Base-by-base conservation (phyloP, 2,113 vertebrate genomes). In the Corynorhinus townsendii region DNA sequence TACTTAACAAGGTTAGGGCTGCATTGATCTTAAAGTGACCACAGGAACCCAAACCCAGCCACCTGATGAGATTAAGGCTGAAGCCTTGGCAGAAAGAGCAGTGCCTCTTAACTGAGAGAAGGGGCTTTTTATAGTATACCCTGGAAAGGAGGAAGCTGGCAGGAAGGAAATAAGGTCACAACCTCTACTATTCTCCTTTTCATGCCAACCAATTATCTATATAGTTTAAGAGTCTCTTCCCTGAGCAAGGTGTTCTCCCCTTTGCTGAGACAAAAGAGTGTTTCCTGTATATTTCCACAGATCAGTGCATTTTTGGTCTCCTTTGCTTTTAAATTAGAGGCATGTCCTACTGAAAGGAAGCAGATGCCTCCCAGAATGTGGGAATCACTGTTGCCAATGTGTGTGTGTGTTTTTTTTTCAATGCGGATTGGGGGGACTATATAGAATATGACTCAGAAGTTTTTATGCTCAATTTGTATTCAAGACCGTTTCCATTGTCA, bases 1-100 rank as follows among this genome's bases (percentile, higher is more conserved):
- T 91, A 49, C 83, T 95, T 95, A 94, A 93, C 87, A 90, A 69
- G 73, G 89, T 81, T 94, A 96, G 75, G 52, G 64, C 38, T 95
- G 59, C 79, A 87, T 20, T 96, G 83, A 94, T 95, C 92, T 90
- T 89, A 69, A 97, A 89, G 24, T 77, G 84, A 77, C 92, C 64
- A 69, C 30, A 33, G 2, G 56, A 68, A 64, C 40, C 43, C 47
- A 88, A 92, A 66, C 71, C 35, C 75, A 92, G 26, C 33, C 86
- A 79, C 73, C 71, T 89, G 62, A 83, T 94, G 80, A 84, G 81
- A 95, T 92, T 64, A 89, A 89, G 24, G 11, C 62, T 40, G n/a
- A 59, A 75, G 11, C 28, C 22, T 64, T 79, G 71, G 40, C 49
- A 88, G 69, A 87, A 88, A 86, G 54, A 85, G 9, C 49, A 64